Conservation (phyloP, 2,113 vertebrate species). For the Loxodonta africana region DNA sequence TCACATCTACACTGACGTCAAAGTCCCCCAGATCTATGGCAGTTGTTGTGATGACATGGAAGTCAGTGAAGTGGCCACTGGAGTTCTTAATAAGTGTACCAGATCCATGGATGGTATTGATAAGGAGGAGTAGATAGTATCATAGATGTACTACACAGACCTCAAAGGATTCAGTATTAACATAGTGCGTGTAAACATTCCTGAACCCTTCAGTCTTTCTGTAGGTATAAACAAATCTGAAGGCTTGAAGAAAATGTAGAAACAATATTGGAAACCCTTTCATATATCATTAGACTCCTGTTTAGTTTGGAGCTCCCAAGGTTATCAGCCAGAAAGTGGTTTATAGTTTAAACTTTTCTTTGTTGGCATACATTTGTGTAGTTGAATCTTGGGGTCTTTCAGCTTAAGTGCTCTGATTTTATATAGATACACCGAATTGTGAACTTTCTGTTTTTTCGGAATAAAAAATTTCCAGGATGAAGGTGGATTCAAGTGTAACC, state of each 20-base stretch:
- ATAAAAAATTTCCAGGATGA: constrained; percentile 10
- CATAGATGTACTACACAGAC: background rate
- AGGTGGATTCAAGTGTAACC: constrained; percentile 33
- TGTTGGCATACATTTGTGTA: background rate
- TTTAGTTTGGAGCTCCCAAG: background rate
- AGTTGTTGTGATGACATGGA: background rate
- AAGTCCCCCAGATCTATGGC: background rate
- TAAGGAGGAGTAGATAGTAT: background rate
- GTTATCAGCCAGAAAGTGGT: constrained; percentile 10
- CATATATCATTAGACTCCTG: background rate
- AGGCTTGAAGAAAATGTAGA: constrained; percentile 34
- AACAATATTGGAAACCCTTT: constrained; percentile 41
- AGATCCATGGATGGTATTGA: background rate
- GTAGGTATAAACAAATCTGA: constrained; percentile 32
- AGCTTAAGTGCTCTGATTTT: background rate
- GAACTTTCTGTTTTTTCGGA: constrained; percentile 57
- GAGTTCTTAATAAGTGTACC: background rate
- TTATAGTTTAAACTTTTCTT: constrained; percentile 43
- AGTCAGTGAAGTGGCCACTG: background rate
- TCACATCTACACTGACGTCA: background rate
- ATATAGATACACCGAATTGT: background rate
- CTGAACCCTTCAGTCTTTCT: background rate
- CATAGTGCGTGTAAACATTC: background rate
- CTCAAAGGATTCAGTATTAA: background rate
- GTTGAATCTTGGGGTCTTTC: constrained; percentile 33